Evolutionary conservation across 1,140 invertebrate species (phyloP), one percentile per base, ranked within the genome.

Genomic region (Aphaenogaster ashmeadi): DNA sequence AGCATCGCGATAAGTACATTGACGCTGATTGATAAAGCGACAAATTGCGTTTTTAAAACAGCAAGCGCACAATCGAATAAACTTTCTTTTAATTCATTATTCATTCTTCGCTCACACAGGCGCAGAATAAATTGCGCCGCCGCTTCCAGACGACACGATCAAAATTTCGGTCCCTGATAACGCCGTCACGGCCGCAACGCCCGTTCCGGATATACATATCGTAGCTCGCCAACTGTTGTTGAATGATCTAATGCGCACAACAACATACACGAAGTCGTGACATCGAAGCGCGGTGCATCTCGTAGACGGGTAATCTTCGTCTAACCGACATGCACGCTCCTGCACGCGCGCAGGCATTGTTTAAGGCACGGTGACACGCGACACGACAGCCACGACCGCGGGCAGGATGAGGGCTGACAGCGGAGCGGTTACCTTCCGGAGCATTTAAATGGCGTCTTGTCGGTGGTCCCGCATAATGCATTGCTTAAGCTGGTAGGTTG

Each of bases 381-480:
- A 88, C 90, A 88, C 86, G 87, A 88, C 87, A 91, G 58, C 47
- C 56, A 58, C 75, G 80, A 90, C 86, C 88, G 50, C 87, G 80
- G 71, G 72, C 80, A 90, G 77, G 87, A 91, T 81, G 78, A 90
- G 87, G 81, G 77, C 69, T 80, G 90, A 90, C 89, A 84, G 89
- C 80, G 78, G 86, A 88, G 74, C 79, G 86, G 89, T 87, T 84
- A 90, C 89, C 87, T 90, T 91, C 89, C 87, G 87, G 67, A 75
- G 84, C 83, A 91, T 91, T 91, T 89, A 91, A 89, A 91, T 87
- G 80, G 78, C 84, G 89, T 91, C 89, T 89, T 89, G 79, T 81
- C 87, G 74, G 67, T 85, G 79, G 78, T 81, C 72, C 18, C 75
- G 71, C 75, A 91, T 91, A 91, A 91, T 91, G 86, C 87, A 91